These are phyloP conservation scores for Salpingus planirostris DNA, from an alignment of 2,888 invertebrate genomes.

Conservation along the genomic window DNA sequence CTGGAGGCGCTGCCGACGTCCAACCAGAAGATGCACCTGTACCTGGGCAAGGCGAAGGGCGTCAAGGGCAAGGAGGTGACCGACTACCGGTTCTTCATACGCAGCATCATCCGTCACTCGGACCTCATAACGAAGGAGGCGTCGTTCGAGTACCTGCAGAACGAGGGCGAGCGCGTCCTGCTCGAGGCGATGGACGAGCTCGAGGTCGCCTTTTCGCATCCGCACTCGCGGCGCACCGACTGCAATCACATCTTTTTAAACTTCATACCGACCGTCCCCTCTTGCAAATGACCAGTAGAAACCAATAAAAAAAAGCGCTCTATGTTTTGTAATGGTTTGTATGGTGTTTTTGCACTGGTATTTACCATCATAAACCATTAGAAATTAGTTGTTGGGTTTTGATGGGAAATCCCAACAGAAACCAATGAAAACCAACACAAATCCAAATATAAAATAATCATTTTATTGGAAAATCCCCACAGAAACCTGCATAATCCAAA, in stretches of 20 bases:
- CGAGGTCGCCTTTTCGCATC: conserved; percentile 95
- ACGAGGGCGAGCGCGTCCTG: conserved; percentile 92
- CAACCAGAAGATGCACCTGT: conserved; percentile 97
- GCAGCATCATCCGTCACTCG: conserved; percentile 94
- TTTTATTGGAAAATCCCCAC: too few species aligned
- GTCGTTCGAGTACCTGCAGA: conserved; percentile 94
- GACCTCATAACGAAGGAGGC: conserved; percentile 98
- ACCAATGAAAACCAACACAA: too few species aligned
- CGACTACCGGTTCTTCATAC: conserved; percentile 93
- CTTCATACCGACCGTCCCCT: conserved; percentile 97
- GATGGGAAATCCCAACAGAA: too few species aligned
- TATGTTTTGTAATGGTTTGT: too few species aligned
- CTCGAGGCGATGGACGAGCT: conserved; percentile 97
- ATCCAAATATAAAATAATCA: too few species aligned
- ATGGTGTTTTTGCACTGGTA: too few species aligned
- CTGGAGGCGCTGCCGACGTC: conserved; percentile 91
- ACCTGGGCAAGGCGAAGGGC: conserved; percentile 82
- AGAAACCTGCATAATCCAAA: too few species aligned
- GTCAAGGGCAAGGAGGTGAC: conserved; percentile 75
- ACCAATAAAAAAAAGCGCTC: too few species aligned
- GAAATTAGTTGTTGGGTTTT: too few species aligned
- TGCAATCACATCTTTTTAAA: conserved; percentile 99
- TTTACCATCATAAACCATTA: too few species aligned
- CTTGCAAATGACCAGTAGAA: too few species aligned
- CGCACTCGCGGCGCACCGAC: conserved; percentile 83